A percentile compares a stretch with the other conserved stretches of the same genome.
phyloP scores from a whole-genome alignment of 2,113 vertebrate species.

The Bufo bufo region DNA sequence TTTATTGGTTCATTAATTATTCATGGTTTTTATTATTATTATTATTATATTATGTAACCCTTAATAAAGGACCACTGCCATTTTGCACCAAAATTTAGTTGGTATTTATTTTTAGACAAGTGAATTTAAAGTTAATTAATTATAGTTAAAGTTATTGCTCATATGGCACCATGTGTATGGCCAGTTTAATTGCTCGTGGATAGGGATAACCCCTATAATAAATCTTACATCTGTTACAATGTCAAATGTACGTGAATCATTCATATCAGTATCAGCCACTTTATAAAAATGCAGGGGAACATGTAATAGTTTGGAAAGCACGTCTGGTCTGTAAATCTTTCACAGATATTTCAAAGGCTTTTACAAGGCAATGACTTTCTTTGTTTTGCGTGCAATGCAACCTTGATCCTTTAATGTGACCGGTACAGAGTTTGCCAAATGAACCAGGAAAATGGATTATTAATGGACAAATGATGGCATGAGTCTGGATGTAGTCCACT shows the following conservation, averaged over 20 bases:
- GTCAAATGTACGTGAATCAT: background rate
- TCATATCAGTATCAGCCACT: background rate
- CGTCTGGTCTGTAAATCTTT: slow-evolving; percentile 27
- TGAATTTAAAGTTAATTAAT: too few species aligned
- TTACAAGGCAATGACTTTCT: slow-evolving; percentile 58
- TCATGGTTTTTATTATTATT: too few species aligned
- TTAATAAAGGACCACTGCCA: too few species aligned
- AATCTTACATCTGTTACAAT: background rate
- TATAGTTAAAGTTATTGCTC: too few species aligned
- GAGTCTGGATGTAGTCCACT: slow-evolving; percentile 57
- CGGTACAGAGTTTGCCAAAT: slow-evolving; percentile 10
- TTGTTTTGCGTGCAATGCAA: slow-evolving; percentile 52
- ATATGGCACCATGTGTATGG: too few species aligned
- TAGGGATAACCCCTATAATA: too few species aligned
- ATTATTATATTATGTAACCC: too few species aligned
- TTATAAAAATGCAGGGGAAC: background rate
- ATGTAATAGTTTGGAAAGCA: background rate
- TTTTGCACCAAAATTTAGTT: too few species aligned
- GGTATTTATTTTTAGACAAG: too few species aligned
- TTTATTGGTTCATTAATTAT: too few species aligned
- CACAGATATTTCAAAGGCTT: slow-evolving; percentile 57
- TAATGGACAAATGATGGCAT: slow-evolving; percentile 62
- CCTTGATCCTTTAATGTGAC: slow-evolving; percentile 51
- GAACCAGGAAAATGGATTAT: slow-evolving; percentile 45
- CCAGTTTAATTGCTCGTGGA: too few species aligned